Percentiles rank a stretch among this genome's conserved stretches.
Evolutionary conservation across 2,888 invertebrate genomes (phyloP).

Genomic region (Leptinotarsa peninsularis): DNA sequence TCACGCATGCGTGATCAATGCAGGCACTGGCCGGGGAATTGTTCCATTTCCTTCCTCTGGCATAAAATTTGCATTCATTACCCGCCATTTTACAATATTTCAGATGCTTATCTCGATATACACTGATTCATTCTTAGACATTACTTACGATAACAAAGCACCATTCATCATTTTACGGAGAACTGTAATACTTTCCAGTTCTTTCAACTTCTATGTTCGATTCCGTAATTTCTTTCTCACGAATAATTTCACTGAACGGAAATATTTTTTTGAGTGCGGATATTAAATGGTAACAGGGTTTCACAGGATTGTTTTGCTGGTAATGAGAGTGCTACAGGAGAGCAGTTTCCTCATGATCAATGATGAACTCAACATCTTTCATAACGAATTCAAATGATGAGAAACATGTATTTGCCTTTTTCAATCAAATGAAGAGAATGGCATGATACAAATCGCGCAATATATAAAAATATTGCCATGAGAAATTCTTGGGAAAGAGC

Average conservation of each 20-base stretch:
- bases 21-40: slow-evolving; percentile 62
- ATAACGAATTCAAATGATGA: slow-evolving; percentile 1
- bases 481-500: too few species aligned
- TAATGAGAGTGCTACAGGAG: neutral
- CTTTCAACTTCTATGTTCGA: slow-evolving; percentile 23
- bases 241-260: slow-evolving; percentile 7
- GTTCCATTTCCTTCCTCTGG: slow-evolving; percentile 63
- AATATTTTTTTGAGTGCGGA: slow-evolving; percentile 5
- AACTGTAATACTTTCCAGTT: slow-evolving; percentile 32
- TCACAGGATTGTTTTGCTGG: slow-evolving; percentile 4
- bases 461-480: too few species aligned
- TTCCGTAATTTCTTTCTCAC: slow-evolving; percentile 18
- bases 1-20: slow-evolving; percentile 62
- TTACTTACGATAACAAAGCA: slow-evolving; percentile 58
- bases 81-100: slow-evolving; percentile 61
- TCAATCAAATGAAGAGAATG: neutral
- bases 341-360: neutral
- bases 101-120: slow-evolving; percentile 53
- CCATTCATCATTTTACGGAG: slow-evolving; percentile 54
- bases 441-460: too few species aligned
- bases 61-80: slow-evolving; percentile 56
- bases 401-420: neutral
- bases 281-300: neutral
- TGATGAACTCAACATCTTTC: slow-evolving; percentile 3
- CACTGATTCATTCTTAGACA: slow-evolving; percentile 56